phyloP scores from a whole-genome alignment of 2,113 vertebrate genomes.

The Erythrocercus mccallii region DNA sequence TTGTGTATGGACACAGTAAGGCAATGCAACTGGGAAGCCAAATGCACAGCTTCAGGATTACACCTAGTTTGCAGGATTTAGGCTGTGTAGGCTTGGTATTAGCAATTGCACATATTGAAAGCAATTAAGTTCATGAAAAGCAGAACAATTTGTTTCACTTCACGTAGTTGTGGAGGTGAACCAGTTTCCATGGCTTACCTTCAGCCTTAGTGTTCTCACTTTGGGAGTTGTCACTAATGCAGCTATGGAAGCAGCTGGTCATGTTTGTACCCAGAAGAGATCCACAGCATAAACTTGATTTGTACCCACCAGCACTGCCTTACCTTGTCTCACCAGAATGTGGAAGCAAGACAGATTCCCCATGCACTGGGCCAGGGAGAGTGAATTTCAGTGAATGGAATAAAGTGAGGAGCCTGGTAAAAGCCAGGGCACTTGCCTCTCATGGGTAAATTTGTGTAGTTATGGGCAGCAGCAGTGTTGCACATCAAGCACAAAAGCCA shows the following conservation, averaged over 20 bases:
- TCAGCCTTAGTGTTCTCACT: background rate
- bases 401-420: background rate
- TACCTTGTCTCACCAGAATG: background rate
- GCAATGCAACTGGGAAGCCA: background rate
- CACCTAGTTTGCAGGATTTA: background rate
- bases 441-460: background rate
- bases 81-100: background rate
- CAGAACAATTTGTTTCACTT: slow-evolving; percentile 26
- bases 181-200: background rate
- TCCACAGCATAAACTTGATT: background rate
- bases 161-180: background rate
- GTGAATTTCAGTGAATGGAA: background rate
- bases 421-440: background rate
- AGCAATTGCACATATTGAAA: background rate
- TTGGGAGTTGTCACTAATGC: background rate
- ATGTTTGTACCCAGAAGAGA: background rate
- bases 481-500: background rate
- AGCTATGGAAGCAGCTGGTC: background rate
- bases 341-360: background rate
- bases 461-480: background rate
- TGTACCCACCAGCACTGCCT: background rate
- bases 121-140: background rate
- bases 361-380: background rate
- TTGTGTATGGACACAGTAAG: background rate
- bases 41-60: background rate